A percentile compares a stretch with the other conserved stretches of the same genome.
These are phyloP conservation scores for Eupithecia pulchellata DNA, from an alignment of 2,888 invertebrate species.

Conservation along the genomic window DNA sequence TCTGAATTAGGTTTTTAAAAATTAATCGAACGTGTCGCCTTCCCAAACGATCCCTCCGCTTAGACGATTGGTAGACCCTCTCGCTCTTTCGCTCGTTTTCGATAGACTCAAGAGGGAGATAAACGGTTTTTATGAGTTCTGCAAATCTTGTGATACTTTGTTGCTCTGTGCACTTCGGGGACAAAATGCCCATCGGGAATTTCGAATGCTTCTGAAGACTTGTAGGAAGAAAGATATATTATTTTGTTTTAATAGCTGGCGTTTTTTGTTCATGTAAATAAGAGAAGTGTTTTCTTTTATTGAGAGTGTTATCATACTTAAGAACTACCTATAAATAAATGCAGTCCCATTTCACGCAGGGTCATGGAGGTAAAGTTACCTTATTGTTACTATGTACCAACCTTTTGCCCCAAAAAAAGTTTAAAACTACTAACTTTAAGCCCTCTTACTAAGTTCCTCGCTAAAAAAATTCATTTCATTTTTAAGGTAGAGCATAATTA, in stretches of 20 bases:
- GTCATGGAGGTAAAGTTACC: no score
- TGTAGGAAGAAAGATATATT: conserved; percentile 43
- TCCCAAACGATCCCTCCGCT: conserved; percentile 35
- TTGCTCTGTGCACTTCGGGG: conserved; percentile 65
- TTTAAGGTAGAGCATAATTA: no score
- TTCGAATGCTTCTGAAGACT: conserved; percentile 48
- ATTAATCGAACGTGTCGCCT: conserved; percentile 40
- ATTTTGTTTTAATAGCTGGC: conserved; percentile 28
- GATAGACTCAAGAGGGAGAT: conserved; percentile 50
- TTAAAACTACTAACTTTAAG: no score
- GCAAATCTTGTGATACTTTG: conserved; percentile 66
- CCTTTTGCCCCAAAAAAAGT: no score
- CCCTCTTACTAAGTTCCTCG: no score
- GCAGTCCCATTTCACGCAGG: no score
- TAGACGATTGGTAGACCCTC: conserved; percentile 47
- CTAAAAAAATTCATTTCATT: no score
- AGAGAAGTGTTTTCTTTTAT: conserved; percentile 7
- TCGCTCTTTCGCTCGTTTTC: conserved; percentile 50
- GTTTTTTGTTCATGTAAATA: conserved; percentile 23
- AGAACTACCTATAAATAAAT: no score
- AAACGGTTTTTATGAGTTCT: conserved; percentile 61
- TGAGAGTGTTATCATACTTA: no score
- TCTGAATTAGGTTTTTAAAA: conserved; percentile 42
- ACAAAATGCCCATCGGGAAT: conserved; percentile 53
- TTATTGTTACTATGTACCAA: no score